Conservation (phyloP, 1,140 invertebrate genomes). For the Asobara japonica region DNA sequence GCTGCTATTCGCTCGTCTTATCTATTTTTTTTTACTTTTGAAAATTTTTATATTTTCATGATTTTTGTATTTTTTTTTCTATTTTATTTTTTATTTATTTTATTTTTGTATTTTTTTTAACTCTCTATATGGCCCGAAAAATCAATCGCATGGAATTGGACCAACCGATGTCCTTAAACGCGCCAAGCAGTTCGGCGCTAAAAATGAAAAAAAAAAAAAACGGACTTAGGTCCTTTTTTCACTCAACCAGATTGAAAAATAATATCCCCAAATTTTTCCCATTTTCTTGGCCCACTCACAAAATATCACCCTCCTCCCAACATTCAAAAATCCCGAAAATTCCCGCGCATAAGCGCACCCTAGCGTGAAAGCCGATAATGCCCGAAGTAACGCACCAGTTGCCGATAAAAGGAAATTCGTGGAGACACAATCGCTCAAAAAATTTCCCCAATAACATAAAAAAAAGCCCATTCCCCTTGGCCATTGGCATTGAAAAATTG, state of each 20-base stretch:
- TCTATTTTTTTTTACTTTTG: too few relatives aligned
- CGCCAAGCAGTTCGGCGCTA: too few relatives aligned
- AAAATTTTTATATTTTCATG: too few relatives aligned
- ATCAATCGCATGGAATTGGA: too few relatives aligned
- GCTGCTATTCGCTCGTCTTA: too few relatives aligned
- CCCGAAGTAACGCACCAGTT: slow-evolving; percentile 45
- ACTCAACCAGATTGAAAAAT: too few relatives aligned
- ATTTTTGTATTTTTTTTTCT: too few relatives aligned
- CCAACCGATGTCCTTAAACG: too few relatives aligned
- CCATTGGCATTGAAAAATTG: background rate
- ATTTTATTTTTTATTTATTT: too few relatives aligned
- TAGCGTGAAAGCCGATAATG: slow-evolving; percentile 29
- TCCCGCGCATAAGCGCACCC: slow-evolving; percentile 39
- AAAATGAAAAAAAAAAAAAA: too few relatives aligned
- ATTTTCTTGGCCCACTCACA: background rate
- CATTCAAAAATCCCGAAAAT: background rate
- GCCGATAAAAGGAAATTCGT: slow-evolving; percentile 60
- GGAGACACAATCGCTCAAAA: slow-evolving; percentile 33
- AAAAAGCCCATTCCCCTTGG: background rate
- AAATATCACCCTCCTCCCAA: background rate
- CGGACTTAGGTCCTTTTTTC: too few relatives aligned
- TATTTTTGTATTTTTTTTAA: too few relatives aligned
- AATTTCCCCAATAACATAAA: background rate
- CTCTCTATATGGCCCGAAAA: background rate
- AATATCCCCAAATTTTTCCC: background rate